Evolutionary conservation across 2,113 vertebrate species (phyloP).

Genomic region (Lepisosteus oculatus): DNA sequence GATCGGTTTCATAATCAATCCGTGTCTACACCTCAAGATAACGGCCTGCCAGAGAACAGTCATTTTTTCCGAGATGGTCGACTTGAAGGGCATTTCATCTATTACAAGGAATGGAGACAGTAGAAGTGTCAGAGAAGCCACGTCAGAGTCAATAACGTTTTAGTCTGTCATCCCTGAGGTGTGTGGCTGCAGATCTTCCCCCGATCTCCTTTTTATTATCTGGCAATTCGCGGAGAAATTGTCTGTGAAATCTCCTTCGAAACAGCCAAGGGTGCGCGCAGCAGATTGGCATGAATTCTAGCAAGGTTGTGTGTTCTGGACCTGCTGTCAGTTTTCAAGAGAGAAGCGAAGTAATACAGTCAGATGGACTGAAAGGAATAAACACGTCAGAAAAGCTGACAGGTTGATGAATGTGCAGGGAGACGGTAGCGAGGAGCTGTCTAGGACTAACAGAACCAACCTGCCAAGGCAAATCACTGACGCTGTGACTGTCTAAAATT

Average conservation of each 20-base stretch:
- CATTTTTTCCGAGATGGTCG: too few relatives aligned
- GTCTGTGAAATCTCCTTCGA: slow-evolving; percentile 49
- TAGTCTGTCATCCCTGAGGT: slow-evolving; percentile 35
- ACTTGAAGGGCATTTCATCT: background rate
- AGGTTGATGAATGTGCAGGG: slow-evolving; percentile 38
- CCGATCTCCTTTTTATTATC: slow-evolving; percentile 57
- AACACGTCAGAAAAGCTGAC: slow-evolving; percentile 33
- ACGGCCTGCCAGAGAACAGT: too few relatives aligned
- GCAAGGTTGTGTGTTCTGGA: background rate
- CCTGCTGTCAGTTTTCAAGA: slow-evolving; percentile 11
- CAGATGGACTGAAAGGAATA: slow-evolving; percentile 26
- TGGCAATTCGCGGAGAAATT: slow-evolving; percentile 61
- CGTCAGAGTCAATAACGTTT: slow-evolving; percentile 50
- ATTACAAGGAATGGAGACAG: slow-evolving; percentile 38
- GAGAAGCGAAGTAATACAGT: background rate
- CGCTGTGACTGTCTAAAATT: slow-evolving; percentile 26
- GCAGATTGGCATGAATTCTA: slow-evolving; percentile 39
- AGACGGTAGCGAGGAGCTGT: slow-evolving; percentile 22
- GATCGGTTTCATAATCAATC: too few relatives aligned
- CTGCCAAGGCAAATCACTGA: slow-evolving; percentile 28
- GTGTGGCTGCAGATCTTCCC: slow-evolving; percentile 37
- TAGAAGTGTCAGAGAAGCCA: slow-evolving; percentile 46
- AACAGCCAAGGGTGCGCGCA: slow-evolving; percentile 41
- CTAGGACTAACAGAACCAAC: slow-evolving; percentile 28
- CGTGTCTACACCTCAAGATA: too few relatives aligned